Percentiles rank a stretch among this genome's conserved stretches.
Evolutionary conservation across 2,113 vertebrate species (phyloP).

Genomic region (Suricata suricatta): DNA sequence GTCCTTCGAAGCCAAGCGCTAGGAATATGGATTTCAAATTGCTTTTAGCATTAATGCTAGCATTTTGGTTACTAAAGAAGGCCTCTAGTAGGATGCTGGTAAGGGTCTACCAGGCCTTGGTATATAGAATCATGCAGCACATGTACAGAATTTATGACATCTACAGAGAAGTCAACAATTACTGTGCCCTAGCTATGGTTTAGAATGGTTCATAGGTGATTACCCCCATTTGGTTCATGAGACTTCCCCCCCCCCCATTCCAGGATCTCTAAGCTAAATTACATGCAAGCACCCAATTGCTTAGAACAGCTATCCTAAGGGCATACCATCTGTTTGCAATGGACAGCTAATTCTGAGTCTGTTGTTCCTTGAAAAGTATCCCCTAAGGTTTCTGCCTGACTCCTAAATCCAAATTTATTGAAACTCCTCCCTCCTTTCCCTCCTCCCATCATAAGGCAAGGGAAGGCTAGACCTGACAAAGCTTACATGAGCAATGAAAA

Average conservation of each 20-base stretch:
- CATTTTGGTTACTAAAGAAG: not conserved
- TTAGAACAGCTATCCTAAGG: slow-evolving; percentile 9
- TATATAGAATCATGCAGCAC: not conserved
- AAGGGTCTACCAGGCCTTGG: not conserved
- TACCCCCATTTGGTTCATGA: slow-evolving; percentile 20
- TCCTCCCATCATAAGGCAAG: slow-evolving; percentile 23
- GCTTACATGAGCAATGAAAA: slow-evolving; percentile 3
- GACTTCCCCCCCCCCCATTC: not conserved
- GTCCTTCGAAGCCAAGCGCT: not conserved
- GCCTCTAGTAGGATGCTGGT: not conserved
- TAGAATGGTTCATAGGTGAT: not conserved
- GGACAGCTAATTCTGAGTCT: not conserved
- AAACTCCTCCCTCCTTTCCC: not conserved
- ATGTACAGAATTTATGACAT: not conserved
- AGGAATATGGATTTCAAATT: not conserved
- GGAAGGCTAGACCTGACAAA: slow-evolving; percentile 1
- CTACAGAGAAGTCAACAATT: not conserved
- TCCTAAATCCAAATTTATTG: not conserved
- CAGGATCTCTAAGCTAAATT: slow-evolving; percentile 19
- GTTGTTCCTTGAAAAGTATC: not conserved
- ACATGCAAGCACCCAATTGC: slow-evolving; percentile 16
- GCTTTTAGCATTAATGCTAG: not conserved
- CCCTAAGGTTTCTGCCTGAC: not conserved
- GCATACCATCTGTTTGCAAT: slow-evolving; percentile 25
- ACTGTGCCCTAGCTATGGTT: not conserved